Evolutionary conservation across 1,140 invertebrate species (phyloP), one percentile per base, ranked within the genome.

Genomic region (Cylas formicarius): DNA sequence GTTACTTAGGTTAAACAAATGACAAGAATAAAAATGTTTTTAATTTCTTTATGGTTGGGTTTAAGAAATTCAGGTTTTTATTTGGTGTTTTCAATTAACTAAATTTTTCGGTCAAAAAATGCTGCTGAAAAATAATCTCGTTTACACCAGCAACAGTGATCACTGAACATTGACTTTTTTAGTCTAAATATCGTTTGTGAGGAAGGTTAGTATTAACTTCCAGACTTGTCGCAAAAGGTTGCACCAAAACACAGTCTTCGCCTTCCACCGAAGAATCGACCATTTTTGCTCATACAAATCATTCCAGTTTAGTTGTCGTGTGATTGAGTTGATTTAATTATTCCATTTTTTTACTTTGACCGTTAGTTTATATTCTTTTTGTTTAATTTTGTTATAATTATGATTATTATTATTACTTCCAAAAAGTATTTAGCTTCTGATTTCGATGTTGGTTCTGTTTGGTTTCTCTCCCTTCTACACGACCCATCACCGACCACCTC

Each of bases 381-480:
- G 18, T 33, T 40, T 22, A 21, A 42, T 32, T 31, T 33, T 43
- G 16, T 43, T 43, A 9, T 26, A 26, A 26, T 9, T 9, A 26
- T 9, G 11, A 33, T 38, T 46, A 37, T 17, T 39, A 17, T n/a
- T 8, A 33, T 46, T 35, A 26, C 27, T 46, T 45, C 8, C 27
- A 28, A 38, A 20, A 27, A 28, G 31, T 32, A 29, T 40, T n/a
- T n/a, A n/a, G n/a, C n/a, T n/a, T 33, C 48, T 48, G 16, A 27
- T 49, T 53, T 49, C 37, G 29, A 35, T 26, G 36, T 53, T 23
- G 41, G 27, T 56, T 64, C 53, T 56, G 48, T 63, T 63, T 62
- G 46, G 52, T 62, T 65, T 62, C n/a, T n/a, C 45, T 61, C 59
- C 58, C 53, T 46, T 57, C 56, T 60, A 54, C 61, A 56, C 62